Evolutionary conservation across 2,113 vertebrate species (phyloP).

Genomic region (Tapirus terrestris): DNA sequence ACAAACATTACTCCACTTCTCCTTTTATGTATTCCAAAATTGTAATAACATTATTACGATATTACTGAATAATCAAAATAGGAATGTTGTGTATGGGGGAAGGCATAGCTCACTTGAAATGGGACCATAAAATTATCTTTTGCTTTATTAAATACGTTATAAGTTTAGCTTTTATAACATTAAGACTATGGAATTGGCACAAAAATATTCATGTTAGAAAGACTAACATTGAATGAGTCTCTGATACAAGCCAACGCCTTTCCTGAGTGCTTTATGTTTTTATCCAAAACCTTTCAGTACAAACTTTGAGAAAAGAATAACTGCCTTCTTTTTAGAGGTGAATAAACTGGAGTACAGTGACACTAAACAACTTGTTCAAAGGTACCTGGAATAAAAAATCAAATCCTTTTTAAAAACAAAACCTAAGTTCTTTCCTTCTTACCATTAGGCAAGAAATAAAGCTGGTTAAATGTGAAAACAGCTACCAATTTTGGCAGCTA

Average conservation of each 20-base stretch:
- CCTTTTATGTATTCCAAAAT: neutral
- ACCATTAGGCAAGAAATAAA: neutral
- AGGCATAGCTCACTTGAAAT: neutral
- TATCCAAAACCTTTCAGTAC: neutral
- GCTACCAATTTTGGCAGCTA: neutral
- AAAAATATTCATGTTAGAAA: neutral
- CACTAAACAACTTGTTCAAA: neutral
- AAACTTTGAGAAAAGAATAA: neutral
- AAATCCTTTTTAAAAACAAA: constrained; percentile 18
- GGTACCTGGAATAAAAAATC: neutral
- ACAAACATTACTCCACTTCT: neutral
- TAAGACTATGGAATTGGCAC: neutral
- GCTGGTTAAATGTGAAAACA: neutral
- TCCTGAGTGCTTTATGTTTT: neutral
- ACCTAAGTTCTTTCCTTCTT: neutral
- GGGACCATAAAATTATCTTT: neutral
- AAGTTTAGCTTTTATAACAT: neutral
- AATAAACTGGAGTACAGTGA: neutral
- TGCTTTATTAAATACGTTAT: neutral
- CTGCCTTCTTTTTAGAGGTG: neutral
- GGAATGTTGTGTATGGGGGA: neutral
- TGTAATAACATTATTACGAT: neutral
- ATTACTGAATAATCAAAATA: neutral
- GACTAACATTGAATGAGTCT: neutral
- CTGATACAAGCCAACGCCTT: neutral